phyloP scores from a whole-genome alignment of 1,140 invertebrate genomes.

The Drosophila seguyi region DNA sequence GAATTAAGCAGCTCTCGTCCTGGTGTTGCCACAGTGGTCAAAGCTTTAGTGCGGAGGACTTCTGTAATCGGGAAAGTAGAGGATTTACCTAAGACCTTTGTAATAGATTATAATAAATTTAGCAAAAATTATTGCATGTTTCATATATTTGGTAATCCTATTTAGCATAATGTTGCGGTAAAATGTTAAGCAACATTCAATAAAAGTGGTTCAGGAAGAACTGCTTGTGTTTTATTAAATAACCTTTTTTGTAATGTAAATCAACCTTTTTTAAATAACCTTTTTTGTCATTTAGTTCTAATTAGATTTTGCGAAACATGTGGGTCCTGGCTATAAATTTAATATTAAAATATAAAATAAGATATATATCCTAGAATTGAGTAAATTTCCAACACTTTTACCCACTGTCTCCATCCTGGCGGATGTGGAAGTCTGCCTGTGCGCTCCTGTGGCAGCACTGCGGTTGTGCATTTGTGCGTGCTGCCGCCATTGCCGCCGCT shows the following conservation, averaged over 20 bases:
- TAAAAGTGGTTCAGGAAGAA: too few relatives aligned
- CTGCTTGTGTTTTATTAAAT: too few relatives aligned
- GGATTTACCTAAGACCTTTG: neutral
- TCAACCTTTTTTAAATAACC: too few relatives aligned
- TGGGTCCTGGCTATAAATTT: neutral
- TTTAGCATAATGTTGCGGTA: too few relatives aligned
- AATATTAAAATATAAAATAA: neutral
- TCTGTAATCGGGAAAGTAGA: too few relatives aligned
- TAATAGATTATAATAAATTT: neutral
- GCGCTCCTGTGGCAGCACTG: conserved; percentile 64
- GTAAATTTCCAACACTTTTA: neutral
- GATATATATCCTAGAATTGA: neutral
- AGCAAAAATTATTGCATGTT: too few relatives aligned
- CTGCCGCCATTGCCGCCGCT: conserved; percentile 49
- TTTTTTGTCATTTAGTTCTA: too few relatives aligned
- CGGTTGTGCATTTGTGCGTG: conserved; percentile 78
- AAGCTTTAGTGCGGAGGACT: neutral
- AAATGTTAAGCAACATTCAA: too few relatives aligned
- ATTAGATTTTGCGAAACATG: too few relatives aligned
- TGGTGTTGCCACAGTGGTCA: conserved; percentile 50
- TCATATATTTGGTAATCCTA: too few relatives aligned
- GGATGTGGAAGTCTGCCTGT: conserved; percentile 41
- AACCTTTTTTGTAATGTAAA: too few relatives aligned
- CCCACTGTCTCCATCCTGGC: conserved; percentile 25
- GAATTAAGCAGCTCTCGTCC: conserved; percentile 66